Evolutionary conservation across 2,797 vertebrate genomes (phyloP).

Genomic region (Pseudocheirus occidentalis): DNA sequence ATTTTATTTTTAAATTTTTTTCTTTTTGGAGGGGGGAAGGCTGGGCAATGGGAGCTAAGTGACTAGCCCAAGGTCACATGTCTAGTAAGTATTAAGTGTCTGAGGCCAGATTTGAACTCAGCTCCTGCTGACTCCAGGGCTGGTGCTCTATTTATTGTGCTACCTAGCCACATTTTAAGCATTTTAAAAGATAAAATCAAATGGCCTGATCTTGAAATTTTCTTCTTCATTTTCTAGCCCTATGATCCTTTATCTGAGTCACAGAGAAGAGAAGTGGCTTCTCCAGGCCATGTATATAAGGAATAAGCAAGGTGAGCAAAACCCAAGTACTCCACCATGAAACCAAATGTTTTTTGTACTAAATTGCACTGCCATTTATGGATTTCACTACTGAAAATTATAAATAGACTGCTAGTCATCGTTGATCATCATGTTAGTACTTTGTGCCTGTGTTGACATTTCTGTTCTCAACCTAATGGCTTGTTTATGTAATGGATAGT

Average conservation of each 20-base stretch:
- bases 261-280: neutral
- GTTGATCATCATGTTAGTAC: conserved; percentile 25
- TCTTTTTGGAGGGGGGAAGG: too few relatives aligned
- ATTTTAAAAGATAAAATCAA: neutral
- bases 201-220: neutral
- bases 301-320: neutral
- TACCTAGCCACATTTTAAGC: neutral
- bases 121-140: too few relatives aligned
- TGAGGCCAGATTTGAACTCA: too few relatives aligned
- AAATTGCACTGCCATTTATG: neutral
- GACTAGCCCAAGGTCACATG: too few relatives aligned
- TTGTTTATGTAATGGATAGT: neutral
- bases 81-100: too few relatives aligned
- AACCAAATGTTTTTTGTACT: neutral
- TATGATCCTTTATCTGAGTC: neutral
- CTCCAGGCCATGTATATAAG: neutral
- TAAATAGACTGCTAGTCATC: conserved; percentile 6
- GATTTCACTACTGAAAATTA: neutral
- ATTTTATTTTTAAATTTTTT: neutral
- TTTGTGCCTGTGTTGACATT: neutral
- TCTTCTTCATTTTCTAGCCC: neutral
- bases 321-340: neutral
- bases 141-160: too few relatives aligned
- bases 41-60: too few relatives aligned
- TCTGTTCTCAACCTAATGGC: neutral